Conservation (phyloP, 2,113 vertebrate genomes). For the Colaptes auratus region DNA sequence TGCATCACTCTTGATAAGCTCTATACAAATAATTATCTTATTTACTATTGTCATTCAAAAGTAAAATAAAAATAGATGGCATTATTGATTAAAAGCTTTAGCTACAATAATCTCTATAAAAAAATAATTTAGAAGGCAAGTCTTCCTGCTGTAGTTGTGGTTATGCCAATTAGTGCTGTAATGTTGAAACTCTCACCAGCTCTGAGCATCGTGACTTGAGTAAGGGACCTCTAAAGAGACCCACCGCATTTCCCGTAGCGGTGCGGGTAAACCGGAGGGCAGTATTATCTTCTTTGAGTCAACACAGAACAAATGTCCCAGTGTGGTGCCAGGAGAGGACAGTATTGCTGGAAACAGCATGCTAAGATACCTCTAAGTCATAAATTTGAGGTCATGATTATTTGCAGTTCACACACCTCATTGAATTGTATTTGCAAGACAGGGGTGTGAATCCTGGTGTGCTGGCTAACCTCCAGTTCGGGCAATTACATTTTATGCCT, state of each 20-base stretch:
- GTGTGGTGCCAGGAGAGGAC: constrained; percentile 34
- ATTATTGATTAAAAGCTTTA: neutral
- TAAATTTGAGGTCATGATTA: constrained; percentile 57
- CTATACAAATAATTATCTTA: constrained; percentile 44
- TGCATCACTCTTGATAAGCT: constrained; percentile 17
- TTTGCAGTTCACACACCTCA: constrained; percentile 54
- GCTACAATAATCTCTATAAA: neutral
- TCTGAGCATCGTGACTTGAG: neutral
- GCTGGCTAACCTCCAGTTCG: constrained; percentile 49
- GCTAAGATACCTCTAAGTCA: constrained; percentile 20
- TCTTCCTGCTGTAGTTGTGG: neutral
- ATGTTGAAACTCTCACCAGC: neutral
- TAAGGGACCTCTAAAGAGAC: neutral
- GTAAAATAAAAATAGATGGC: neutral
- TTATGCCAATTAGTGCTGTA: constrained; percentile 12
- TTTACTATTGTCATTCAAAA: constrained; percentile 46
- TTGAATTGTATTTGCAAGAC: constrained; percentile 54
- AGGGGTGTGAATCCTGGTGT: constrained; percentile 64
- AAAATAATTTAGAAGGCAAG: neutral
- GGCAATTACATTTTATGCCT: constrained; percentile 52
- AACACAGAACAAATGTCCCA: constrained; percentile 7
- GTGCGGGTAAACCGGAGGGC: constrained; percentile 32
- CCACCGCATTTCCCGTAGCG: neutral
- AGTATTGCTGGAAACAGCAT: constrained; percentile 9
- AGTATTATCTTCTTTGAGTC: neutral